These are phyloP conservation scores for Diadophis punctatus DNA, from an alignment of 2,113 vertebrate genomes.

Conservation along the genomic window DNA sequence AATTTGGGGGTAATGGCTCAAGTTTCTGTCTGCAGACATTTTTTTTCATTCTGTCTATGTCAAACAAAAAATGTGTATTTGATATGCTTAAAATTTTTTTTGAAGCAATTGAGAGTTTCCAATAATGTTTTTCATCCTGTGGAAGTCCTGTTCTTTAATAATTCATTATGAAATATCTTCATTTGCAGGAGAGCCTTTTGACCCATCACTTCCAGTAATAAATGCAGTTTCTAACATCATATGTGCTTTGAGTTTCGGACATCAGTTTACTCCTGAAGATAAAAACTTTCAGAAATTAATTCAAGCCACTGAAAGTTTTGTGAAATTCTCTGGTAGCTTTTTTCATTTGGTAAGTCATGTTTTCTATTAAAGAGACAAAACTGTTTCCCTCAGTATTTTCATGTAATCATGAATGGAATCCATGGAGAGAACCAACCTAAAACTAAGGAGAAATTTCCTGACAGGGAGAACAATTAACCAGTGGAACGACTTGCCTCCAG, in stretches of 20 bases:
- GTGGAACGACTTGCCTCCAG: too few species aligned
- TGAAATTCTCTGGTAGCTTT: slow-evolving; percentile 47
- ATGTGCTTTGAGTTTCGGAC: slow-evolving; percentile 54
- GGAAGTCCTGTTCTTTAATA: not conserved
- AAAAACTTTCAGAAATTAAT: slow-evolving; percentile 57
- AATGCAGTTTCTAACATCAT: slow-evolving; percentile 57
- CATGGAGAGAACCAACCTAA: too few species aligned
- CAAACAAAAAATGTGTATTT: not conserved
- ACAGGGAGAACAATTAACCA: too few species aligned
- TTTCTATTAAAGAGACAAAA: not conserved
- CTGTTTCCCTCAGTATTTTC: too few species aligned
- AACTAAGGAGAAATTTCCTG: too few species aligned
- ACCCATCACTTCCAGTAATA: slow-evolving; percentile 50
- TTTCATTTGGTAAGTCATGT: slow-evolving; percentile 38
- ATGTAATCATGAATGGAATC: too few species aligned
- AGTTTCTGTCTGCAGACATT: too few species aligned
- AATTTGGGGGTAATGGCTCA: too few species aligned
- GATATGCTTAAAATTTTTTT: not conserved
- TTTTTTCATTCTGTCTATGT: too few species aligned
- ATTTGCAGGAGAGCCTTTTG: slow-evolving; percentile 30
- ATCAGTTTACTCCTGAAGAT: slow-evolving; percentile 54
- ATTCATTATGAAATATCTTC: not conserved
- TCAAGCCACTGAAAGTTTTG: slow-evolving; percentile 17
- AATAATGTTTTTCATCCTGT: not conserved
- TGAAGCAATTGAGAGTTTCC: not conserved